These are phyloP conservation scores for Bothrops jararaca DNA, from an alignment of 2,113 vertebrate species.

Conservation along the genomic window DNA sequence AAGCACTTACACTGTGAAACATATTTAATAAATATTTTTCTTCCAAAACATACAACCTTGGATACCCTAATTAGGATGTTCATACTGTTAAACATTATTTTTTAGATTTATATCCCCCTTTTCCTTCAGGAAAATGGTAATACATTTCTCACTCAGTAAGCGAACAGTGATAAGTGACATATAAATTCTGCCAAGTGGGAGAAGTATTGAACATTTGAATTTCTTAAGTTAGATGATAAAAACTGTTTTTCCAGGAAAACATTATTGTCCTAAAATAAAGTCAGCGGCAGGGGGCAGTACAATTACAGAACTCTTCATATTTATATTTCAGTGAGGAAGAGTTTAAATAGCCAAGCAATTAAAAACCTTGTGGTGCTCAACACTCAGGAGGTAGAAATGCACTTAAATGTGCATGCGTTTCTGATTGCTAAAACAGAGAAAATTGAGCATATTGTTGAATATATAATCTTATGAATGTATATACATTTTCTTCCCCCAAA, in stretches of 20 bases:
- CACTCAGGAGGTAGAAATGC: neutral
- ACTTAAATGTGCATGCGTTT: neutral
- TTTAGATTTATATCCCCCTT: neutral
- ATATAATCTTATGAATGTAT: neutral
- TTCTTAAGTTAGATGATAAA: neutral
- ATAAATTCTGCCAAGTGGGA: neutral
- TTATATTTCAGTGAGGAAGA: neutral
- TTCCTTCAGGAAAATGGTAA: neutral
- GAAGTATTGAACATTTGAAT: neutral
- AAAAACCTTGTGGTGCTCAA: neutral
- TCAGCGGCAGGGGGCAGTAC: slow-evolving; percentile 73
- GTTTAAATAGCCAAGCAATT: neutral
- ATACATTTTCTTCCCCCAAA: neutral
- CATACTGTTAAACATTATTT: neutral
- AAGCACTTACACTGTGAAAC: neutral
- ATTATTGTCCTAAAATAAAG: slow-evolving; percentile 44
- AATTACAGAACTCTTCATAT: slow-evolving; percentile 56
- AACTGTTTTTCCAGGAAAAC: neutral
- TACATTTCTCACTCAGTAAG: neutral
- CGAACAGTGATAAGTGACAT: neutral
- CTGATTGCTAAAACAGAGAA: neutral
- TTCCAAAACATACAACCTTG: neutral
- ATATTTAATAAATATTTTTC: neutral
- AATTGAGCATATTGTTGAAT: neutral
- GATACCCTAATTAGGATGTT: neutral